phyloP scores from a whole-genome alignment of 2,113 vertebrate species.

The Odontophorus gujanensis region DNA sequence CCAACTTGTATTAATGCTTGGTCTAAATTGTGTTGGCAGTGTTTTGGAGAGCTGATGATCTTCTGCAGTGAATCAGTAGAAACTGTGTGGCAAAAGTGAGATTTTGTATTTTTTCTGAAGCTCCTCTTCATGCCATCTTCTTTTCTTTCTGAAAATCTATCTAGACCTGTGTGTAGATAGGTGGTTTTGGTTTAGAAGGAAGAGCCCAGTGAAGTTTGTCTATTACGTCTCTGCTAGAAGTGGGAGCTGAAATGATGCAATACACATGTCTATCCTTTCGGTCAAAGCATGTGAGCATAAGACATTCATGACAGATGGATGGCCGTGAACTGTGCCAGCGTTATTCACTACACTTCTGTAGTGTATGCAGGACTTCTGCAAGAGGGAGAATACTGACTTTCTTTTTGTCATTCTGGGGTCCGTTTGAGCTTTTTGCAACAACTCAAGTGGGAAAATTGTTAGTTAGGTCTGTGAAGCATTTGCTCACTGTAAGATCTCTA shows the following conservation, averaged over 20 bases:
- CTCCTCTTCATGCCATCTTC: background rate
- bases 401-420: background rate
- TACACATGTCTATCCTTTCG: background rate
- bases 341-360: background rate
- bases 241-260: background rate
- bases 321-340: background rate
- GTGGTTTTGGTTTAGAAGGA: background rate
- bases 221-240: background rate
- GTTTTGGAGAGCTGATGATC: background rate
- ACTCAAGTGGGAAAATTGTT: background rate
- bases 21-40: background rate
- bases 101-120: background rate
- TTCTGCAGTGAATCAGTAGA: background rate
- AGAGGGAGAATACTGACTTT: background rate
- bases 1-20: background rate
- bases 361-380: background rate
- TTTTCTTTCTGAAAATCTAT: background rate
- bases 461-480: background rate
- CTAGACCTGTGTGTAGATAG: background rate
- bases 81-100: background rate
- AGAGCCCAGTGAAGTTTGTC: background rate
- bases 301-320: background rate
- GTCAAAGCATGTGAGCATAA: background rate
- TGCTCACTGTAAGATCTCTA: background rate
- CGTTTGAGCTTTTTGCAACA: background rate